These are phyloP conservation scores for Tholera decimalis DNA, from an alignment of 2,888 invertebrate genomes.

Conservation along the genomic window DNA sequence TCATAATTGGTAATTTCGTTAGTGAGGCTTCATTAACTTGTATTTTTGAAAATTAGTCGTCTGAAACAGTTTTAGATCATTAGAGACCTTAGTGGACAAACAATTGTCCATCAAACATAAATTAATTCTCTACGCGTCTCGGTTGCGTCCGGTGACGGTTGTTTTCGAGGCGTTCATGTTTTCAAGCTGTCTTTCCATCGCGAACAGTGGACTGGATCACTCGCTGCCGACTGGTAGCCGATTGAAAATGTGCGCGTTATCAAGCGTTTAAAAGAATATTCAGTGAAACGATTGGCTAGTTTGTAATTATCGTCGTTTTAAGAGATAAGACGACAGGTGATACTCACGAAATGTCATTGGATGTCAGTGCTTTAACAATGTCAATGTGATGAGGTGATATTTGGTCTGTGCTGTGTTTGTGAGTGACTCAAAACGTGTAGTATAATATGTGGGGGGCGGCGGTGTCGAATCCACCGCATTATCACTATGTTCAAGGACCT, in stretches of 20 bases:
- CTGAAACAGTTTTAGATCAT: slow-evolving; percentile 74
- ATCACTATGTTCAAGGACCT: slow-evolving; percentile 86
- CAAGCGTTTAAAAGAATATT: slow-evolving; percentile 76
- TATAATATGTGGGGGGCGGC: slow-evolving; percentile 88
- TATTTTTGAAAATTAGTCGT: slow-evolving; percentile 66
- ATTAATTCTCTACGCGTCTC: slow-evolving; percentile 89
- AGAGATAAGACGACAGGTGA: slow-evolving; percentile 81
- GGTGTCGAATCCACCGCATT: slow-evolving; percentile 87
- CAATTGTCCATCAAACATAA: slow-evolving; percentile 86
- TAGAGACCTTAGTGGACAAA: slow-evolving; percentile 82
- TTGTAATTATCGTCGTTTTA: slow-evolving; percentile 75
- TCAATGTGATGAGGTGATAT: slow-evolving; percentile 84
- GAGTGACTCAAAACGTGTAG: slow-evolving; percentile 73
- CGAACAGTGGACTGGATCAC: slow-evolving; percentile 85
- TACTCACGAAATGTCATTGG: slow-evolving; percentile 77
- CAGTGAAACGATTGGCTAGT: slow-evolving; percentile 81
- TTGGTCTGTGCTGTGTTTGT: slow-evolving; percentile 78
- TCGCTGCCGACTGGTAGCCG: slow-evolving; percentile 81
- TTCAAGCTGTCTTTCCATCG: slow-evolving; percentile 86
- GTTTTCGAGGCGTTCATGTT: slow-evolving; percentile 87
- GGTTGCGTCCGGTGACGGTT: slow-evolving; percentile 87
- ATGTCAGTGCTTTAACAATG: slow-evolving; percentile 79
- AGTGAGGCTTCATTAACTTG: slow-evolving; percentile 68
- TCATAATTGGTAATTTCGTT: slow-evolving; percentile 15
- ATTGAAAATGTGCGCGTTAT: slow-evolving; percentile 80